Base-by-base conservation (phyloP, 2,888 invertebrate species). In the Coelopa pilipes region DNA sequence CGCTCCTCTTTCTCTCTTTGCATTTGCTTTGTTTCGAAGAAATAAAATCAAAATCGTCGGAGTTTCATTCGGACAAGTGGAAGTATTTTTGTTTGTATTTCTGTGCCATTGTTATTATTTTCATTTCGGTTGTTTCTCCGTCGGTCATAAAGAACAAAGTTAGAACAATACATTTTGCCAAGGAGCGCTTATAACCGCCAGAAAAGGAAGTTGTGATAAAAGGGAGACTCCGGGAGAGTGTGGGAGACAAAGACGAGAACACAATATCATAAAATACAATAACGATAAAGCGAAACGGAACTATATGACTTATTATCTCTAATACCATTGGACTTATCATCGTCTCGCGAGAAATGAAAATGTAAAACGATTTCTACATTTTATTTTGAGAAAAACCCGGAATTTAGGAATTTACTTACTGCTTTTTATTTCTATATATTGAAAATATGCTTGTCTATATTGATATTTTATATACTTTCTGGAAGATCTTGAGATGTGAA, bases 41-140 rank as follows among this genome's bases (percentile, higher is more conserved):
- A 53, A 53, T 53, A 53, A 53, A 15, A 53, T 53, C 15, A 53
- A 53, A 13, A 53, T 53, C n/a, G 53, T 9, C 7, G 34, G 34
- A 34, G 63, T 49, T 66, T 65, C 12, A 11, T 62, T 62, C 15
- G 57, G 17, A 57, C 34, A n/a, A 46, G n/a, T n/a, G n/a, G n/a
- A n/a, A n/a, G 13, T 53, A 17, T 65, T 34, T 63, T 24, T 24
- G 46, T 45, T n/a, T 15, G 65, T 34, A 62, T 65, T 24, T 62
- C 24, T 9, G 1, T 24, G 34, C 9, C 34, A 15, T 62, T 24
- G 57, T 21, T 10, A 17, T 17, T 57, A 19, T 17, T 21, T 57
- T 11, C 21, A 19, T 34, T 62, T 62, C 62, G 2, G 19, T 62
- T 62, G 62, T 62, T 62, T 62, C 34, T 62, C 15, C 24, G 21